Percentiles rank a stretch among this genome's conserved stretches.
These are phyloP conservation scores for Triplophysa siluroides DNA, from an alignment of 2,113 vertebrate species.

Conservation along the genomic window DNA sequence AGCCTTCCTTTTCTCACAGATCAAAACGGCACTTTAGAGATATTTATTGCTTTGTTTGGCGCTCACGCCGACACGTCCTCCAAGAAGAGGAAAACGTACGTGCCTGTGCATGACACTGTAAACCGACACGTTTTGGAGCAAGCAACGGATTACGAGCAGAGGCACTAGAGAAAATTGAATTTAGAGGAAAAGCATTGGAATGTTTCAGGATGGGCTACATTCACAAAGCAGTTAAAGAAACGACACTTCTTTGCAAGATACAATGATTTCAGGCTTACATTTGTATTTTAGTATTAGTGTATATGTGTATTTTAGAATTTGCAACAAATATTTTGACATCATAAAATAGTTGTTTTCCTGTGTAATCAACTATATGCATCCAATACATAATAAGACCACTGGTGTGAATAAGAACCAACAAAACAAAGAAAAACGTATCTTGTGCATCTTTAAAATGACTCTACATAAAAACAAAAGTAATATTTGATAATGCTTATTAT, in stretches of 20 bases:
- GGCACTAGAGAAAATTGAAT: background rate
- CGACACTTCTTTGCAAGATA: background rate
- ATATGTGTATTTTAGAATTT: too few species aligned
- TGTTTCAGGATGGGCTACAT: background rate
- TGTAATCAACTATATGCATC: too few species aligned
- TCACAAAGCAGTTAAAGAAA: background rate
- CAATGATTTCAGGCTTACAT: background rate
- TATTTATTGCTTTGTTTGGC: slow-evolving; percentile 73
- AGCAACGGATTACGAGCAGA: background rate
- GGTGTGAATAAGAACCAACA: too few species aligned
- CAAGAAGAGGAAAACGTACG: slow-evolving; percentile 43
- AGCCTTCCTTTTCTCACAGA: slow-evolving; percentile 69
- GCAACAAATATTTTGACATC: too few species aligned
- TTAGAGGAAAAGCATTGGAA: background rate
- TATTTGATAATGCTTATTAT: too few species aligned
- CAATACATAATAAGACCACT: too few species aligned
- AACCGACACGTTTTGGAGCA: background rate
- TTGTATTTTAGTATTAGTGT: too few species aligned
- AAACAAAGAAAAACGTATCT: too few species aligned
- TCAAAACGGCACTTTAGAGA: slow-evolving; percentile 63
- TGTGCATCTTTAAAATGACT: too few species aligned
- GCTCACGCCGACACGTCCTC: slow-evolving; percentile 48
- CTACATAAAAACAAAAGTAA: too few species aligned
- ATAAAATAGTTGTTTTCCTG: too few species aligned
- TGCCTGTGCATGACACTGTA: slow-evolving; percentile 25